Evolutionary conservation across 1,140 invertebrate genomes (phyloP).

Genomic region (Bombyx mori): DNA sequence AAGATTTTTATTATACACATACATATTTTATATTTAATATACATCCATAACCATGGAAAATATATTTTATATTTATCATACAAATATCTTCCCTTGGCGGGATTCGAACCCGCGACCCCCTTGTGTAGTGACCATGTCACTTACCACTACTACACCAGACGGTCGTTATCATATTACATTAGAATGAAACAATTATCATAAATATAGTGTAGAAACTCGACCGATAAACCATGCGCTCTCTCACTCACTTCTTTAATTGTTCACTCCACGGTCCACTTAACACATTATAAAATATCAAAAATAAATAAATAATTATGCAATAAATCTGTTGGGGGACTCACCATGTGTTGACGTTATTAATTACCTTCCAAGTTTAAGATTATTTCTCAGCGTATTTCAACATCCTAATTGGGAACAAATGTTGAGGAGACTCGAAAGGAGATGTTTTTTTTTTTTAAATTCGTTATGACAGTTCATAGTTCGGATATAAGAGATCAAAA

Average conservation of each 20-base stretch:
- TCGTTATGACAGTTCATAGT: slow-evolving; percentile 14
- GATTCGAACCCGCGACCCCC: too few species aligned
- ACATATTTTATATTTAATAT: too few species aligned
- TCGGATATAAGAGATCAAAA: too few species aligned
- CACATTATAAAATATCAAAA: slow-evolving; percentile 24
- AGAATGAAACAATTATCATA: slow-evolving; percentile 2
- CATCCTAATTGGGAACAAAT: slow-evolving; percentile 62
- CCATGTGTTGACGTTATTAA: slow-evolving; percentile 30
- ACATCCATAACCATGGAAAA: too few species aligned
- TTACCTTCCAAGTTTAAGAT: slow-evolving; percentile 37
- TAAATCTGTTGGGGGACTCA: slow-evolving; percentile 41
- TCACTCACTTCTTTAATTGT: slow-evolving; percentile 10
- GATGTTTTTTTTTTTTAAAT: slow-evolving; percentile 11
- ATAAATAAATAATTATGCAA: slow-evolving; percentile 32
- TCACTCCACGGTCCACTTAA: slow-evolving; percentile 18
- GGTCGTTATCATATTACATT: too few species aligned
- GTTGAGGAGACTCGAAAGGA: slow-evolving; percentile 28
- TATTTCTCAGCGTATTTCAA: slow-evolving; percentile 52
- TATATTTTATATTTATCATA: too few species aligned
- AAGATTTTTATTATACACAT: too few species aligned
- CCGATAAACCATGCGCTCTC: slow-evolving; percentile 6
- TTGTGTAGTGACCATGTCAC: too few species aligned
- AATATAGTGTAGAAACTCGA: slow-evolving; percentile 2
- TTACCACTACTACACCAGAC: too few species aligned
- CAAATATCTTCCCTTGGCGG: too few species aligned